These are phyloP conservation scores for Petrocephalus microphthalmus DNA, from an alignment of 2,113 vertebrate genomes.

Conservation along the genomic window DNA sequence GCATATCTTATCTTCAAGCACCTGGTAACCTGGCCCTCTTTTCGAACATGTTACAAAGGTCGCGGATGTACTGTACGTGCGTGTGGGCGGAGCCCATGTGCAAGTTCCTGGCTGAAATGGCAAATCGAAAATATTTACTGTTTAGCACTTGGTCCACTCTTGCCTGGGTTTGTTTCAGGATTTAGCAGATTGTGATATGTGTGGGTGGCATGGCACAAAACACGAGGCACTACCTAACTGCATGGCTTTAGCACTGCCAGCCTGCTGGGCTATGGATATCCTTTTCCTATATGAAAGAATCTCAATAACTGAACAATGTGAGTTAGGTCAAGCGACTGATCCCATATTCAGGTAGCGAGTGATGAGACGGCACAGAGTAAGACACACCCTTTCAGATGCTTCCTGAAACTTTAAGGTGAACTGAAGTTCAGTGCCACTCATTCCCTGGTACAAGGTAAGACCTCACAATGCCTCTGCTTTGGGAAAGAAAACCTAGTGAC, in stretches of 20 bases:
- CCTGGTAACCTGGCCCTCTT: neutral
- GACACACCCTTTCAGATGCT: conserved; percentile 3
- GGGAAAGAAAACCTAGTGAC: neutral
- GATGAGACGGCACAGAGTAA: neutral
- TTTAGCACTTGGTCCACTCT: neutral
- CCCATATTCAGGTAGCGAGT: neutral
- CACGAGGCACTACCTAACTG: neutral
- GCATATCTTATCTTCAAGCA: conserved; percentile 4
- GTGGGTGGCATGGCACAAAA: no score
- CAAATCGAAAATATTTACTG: neutral
- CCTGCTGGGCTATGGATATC: neutral
- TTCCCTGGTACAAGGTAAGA: conserved; percentile 7
- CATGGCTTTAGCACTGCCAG: neutral
- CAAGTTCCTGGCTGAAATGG: neutral
- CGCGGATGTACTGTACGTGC: neutral
- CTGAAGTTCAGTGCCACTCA: neutral
- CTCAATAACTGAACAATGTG: neutral
- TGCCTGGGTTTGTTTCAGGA: neutral
- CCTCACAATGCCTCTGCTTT: neutral
- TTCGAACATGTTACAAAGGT: conserved; percentile 8
- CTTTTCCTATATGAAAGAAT: neutral
- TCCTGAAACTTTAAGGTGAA: neutral
- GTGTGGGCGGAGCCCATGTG: neutral
- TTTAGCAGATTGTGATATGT: neutral
- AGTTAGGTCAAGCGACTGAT: neutral